Percentiles rank a stretch among this genome's conserved stretches.
These are phyloP conservation scores for Cosmorhoe ocellata DNA, from an alignment of 2,888 invertebrate genomes.

Conservation along the genomic window DNA sequence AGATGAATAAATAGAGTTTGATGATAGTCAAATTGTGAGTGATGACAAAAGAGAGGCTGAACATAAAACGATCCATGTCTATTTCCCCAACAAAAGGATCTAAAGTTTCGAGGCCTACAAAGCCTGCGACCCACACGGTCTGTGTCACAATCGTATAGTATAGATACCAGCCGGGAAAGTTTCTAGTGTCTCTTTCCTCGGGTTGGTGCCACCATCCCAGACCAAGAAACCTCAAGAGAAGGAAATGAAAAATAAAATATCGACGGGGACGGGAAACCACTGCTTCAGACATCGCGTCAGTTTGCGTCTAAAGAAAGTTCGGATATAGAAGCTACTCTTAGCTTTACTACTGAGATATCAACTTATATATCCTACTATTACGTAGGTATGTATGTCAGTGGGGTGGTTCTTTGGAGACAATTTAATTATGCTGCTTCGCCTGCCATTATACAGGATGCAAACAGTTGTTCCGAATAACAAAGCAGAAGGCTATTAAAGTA, in stretches of 20 bases:
- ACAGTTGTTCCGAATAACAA: constrained; percentile 5
- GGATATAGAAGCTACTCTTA: constrained; percentile 1
- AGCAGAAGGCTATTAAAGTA: constrained; percentile 6
- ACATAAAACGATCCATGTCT: constrained; percentile 74
- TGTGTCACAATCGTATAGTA: constrained; percentile 68
- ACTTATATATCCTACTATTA: too few relatives aligned
- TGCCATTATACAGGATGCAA: constrained; percentile 23
- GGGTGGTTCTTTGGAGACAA: constrained; percentile 18
- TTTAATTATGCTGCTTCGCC: constrained; percentile 20
- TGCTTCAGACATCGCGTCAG: constrained; percentile 32
- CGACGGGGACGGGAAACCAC: constrained; percentile 46
- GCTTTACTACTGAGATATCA: constrained; percentile 11
- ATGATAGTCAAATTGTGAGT: constrained; percentile 73
- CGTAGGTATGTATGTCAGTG: too few relatives aligned
- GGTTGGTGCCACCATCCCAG: constrained; percentile 78
- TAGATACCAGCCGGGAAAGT: constrained; percentile 66
- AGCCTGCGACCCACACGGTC: constrained; percentile 69
- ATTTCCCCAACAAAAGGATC: constrained; percentile 74
- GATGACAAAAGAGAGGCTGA: constrained; percentile 74
- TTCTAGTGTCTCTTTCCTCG: constrained; percentile 59
- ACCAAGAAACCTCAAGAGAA: constrained; percentile 64
- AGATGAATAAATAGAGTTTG: constrained; percentile 71
- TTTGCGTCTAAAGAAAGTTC: constrained; percentile 1
- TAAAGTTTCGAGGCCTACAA: constrained; percentile 73
- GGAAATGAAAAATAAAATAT: constrained; percentile 64